Conservation (phyloP, 1,140 invertebrate genomes). For the Cotesia typhae region DNA sequence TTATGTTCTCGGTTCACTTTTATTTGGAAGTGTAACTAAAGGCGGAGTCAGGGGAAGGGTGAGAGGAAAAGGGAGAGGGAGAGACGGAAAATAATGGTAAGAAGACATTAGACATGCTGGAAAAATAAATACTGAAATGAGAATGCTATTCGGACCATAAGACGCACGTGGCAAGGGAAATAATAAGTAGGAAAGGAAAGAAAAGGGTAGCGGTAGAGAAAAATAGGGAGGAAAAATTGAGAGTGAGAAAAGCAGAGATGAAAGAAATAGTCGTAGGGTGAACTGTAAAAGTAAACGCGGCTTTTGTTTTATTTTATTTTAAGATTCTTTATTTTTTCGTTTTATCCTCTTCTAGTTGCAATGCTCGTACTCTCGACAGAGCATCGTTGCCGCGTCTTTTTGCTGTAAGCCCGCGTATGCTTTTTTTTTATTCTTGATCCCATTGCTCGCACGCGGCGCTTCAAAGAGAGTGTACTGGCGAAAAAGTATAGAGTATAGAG, state of each 20-base stretch:
- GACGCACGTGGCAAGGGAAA: neutral
- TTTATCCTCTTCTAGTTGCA: neutral
- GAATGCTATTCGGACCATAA: constrained; percentile 18
- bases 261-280: constrained; percentile 6
- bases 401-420: constrained; percentile 8
- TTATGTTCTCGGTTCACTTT: neutral
- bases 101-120: neutral
- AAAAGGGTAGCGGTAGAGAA: neutral
- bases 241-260: constrained; percentile 1
- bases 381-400: neutral
- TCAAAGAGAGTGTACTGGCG: constrained; percentile 10
- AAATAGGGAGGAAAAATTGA: neutral
- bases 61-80: too few relatives aligned
- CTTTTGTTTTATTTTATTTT: constrained; percentile 10
- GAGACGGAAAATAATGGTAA: too few relatives aligned
- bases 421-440: constrained; percentile 20
- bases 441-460: constrained; percentile 18
- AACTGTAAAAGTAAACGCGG: constrained; percentile 14
- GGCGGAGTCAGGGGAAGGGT: neutral
- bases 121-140: constrained; percentile 13
- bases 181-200: neutral
- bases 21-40: neutral
- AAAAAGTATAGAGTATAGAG: too few relatives aligned
- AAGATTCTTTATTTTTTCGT: neutral
- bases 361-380: too few relatives aligned